Conservation (phyloP, 2,113 vertebrate genomes). For the Telmatochromis sp. region DNA sequence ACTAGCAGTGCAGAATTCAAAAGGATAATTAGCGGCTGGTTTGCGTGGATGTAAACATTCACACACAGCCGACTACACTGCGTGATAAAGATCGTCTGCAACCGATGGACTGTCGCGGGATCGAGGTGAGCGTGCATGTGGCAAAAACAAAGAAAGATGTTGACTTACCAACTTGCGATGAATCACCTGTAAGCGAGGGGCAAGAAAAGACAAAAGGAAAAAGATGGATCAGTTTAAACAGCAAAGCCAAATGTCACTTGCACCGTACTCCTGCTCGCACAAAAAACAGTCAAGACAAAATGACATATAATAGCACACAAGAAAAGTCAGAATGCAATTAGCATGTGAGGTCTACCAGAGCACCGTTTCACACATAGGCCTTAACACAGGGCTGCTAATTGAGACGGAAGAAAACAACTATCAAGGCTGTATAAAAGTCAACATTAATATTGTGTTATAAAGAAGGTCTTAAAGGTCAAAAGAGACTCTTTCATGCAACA, state of each 20-base stretch:
- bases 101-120: neutral
- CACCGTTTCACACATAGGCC: neutral
- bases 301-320: neutral
- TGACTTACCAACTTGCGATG: slow-evolving; percentile 70
- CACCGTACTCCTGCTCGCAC: neutral
- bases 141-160: neutral
- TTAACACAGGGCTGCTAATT: neutral
- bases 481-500: neutral
- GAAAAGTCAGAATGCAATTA: slow-evolving; percentile 15
- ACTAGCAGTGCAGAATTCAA: neutral
- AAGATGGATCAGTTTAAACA: slow-evolving; percentile 14
- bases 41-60: neutral
- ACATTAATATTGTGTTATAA: neutral
- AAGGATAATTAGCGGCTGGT: neutral
- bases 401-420: neutral
- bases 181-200: slow-evolving; percentile 57
- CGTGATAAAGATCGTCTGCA: neutral
- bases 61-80: neutral
- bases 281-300: neutral
- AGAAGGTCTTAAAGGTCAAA: neutral
- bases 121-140: neutral
- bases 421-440: neutral
- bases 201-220: neutral
- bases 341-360: neutral
- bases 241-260: neutral